Percentiles rank a stretch among this genome's conserved stretches.
These are phyloP conservation scores for Forpus xanthops DNA, from an alignment of 2,797 vertebrate species.

Conservation along the genomic window DNA sequence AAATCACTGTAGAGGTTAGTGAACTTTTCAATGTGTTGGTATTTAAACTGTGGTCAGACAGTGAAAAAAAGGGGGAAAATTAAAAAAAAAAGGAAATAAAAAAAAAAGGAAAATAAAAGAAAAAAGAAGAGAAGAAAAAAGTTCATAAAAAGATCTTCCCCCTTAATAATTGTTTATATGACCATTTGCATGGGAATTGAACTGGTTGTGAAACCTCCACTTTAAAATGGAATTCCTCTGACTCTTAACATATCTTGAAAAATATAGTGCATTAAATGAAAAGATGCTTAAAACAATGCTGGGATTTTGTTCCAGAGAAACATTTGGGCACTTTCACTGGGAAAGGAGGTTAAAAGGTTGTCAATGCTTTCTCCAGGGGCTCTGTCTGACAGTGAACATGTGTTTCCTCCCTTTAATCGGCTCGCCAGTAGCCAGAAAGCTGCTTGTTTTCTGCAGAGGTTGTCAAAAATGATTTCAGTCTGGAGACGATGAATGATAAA, in stretches of 20 bases:
- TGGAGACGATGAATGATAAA: slow-evolving; percentile 88
- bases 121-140: background rate
- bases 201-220: slow-evolving; percentile 25
- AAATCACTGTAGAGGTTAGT: slow-evolving; percentile 73
- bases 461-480: slow-evolving; percentile 88
- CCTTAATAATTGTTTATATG: slow-evolving; percentile 1
- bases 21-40: slow-evolving; percentile 71
- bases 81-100: background rate
- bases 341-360: slow-evolving; percentile 89
- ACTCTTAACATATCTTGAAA: slow-evolving; percentile 63
- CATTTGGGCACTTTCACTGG: slow-evolving; percentile 84
- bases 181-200: slow-evolving; percentile 16
- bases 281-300: slow-evolving; percentile 80
- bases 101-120: background rate
- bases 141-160: slow-evolving; percentile 32
- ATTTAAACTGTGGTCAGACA: slow-evolving; percentile 73
- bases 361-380: slow-evolving; percentile 82
- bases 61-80: background rate
- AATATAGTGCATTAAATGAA: slow-evolving; percentile 72
- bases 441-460: slow-evolving; percentile 86
- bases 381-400: slow-evolving; percentile 90
- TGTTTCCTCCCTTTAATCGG: slow-evolving; percentile 92
- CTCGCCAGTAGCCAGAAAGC: slow-evolving; percentile 85
- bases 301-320: slow-evolving; percentile 80
- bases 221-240: slow-evolving; percentile 42